These are phyloP conservation scores for Agonopterix heracliana DNA, from an alignment of 2,888 invertebrate species.

Conservation along the genomic window DNA sequence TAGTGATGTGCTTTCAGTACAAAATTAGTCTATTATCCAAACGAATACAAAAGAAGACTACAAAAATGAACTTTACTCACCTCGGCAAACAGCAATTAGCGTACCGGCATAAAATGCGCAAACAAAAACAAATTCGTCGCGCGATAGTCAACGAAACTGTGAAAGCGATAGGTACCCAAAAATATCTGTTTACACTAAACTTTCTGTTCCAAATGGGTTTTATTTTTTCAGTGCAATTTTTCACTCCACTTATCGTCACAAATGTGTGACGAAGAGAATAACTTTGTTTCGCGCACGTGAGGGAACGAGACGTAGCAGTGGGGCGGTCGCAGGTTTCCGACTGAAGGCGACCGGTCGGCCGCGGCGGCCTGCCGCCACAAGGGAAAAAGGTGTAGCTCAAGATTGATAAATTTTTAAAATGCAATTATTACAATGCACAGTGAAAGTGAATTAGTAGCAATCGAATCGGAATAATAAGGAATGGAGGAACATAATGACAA, in stretches of 20 bases:
- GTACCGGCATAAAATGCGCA: slow-evolving; percentile 45
- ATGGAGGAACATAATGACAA: too few relatives aligned
- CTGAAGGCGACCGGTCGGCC: slow-evolving; percentile 19
- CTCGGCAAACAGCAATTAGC: slow-evolving; percentile 61
- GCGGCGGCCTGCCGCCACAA: background rate
- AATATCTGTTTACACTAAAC: slow-evolving; percentile 18
- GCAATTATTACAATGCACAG: background rate
- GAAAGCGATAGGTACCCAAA: slow-evolving; percentile 27
- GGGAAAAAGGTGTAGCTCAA: background rate
- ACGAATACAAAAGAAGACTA: too few relatives aligned
- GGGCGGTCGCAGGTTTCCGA: slow-evolving; percentile 38
- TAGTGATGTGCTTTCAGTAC: too few relatives aligned
- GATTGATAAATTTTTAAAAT: background rate
- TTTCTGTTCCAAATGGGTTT: slow-evolving; percentile 19
- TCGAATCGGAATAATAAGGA: too few relatives aligned
- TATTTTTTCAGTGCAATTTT: slow-evolving; percentile 29
- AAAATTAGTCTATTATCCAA: too few relatives aligned
- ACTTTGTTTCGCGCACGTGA: slow-evolving; percentile 35
- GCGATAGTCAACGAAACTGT: slow-evolving; percentile 25
- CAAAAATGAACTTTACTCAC: slow-evolving; percentile 45
- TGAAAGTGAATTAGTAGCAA: background rate
- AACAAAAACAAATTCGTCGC: slow-evolving; percentile 45
- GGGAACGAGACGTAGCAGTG: slow-evolving; percentile 38
- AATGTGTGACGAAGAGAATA: slow-evolving; percentile 57
- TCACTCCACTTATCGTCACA: slow-evolving; percentile 66